Percentiles rank a stretch among this genome's conserved stretches.
These are phyloP conservation scores for Heterodera carotae DNA, from an alignment of 1,140 invertebrate species.

Conservation along the genomic window DNA sequence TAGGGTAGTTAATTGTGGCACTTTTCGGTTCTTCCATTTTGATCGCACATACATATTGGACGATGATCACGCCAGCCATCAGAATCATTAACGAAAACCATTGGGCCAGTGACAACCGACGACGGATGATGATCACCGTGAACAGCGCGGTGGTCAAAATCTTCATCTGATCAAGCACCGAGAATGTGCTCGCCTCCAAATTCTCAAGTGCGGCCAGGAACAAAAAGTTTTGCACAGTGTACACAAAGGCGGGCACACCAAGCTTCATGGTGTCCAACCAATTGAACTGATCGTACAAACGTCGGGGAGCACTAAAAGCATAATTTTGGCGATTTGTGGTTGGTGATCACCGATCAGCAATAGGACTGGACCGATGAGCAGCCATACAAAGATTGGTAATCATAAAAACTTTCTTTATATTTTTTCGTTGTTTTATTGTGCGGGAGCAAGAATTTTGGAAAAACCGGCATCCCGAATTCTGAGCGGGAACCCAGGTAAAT, in stretches of 20 bases:
- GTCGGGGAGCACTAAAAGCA: conserved; percentile 67
- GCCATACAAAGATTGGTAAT: too few species aligned
- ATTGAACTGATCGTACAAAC: conserved; percentile 78
- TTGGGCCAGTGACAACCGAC: conserved; percentile 77
- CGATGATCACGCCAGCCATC: conserved; percentile 83
- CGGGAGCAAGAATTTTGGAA: too few species aligned
- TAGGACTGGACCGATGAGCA: too few species aligned
- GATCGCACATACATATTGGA: conserved; percentile 68
- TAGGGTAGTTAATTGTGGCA: too few species aligned
- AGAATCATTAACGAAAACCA: conserved; percentile 85
- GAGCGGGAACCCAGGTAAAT: too few species aligned
- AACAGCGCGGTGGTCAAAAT: conserved; percentile 76
- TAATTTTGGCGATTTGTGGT: too few species aligned
- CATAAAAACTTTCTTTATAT: too few species aligned
- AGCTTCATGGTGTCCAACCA: conserved; percentile 83
- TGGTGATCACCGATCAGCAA: too few species aligned
- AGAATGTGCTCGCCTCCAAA: conserved; percentile 86
- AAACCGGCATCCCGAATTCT: too few species aligned
- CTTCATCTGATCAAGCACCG: conserved; percentile 73
- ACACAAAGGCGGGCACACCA: conserved; percentile 89
- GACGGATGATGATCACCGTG: conserved; percentile 84
- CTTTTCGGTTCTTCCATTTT: too few species aligned
- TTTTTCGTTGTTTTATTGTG: too few species aligned
- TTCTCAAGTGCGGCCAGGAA: conserved; percentile 95
- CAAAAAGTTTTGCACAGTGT: conserved; percentile 95